A percentile compares a stretch with the other conserved stretches of the same genome.
phyloP scores from a whole-genome alignment of 2,113 vertebrate species.

The Pipra filicauda region DNA sequence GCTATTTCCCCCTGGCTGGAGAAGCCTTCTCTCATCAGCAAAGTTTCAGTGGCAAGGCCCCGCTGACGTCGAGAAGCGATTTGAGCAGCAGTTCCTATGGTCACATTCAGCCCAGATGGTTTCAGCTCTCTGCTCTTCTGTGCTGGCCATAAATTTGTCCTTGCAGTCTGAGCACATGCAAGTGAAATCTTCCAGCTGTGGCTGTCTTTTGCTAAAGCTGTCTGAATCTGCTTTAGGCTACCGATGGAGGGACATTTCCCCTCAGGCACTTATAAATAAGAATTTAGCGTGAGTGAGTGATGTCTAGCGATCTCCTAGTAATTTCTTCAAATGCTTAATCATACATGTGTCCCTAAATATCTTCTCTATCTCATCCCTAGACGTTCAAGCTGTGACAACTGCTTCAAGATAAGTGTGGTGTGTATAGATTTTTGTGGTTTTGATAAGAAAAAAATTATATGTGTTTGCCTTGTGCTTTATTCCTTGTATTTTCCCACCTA shows the following conservation, averaged over 20 bases:
- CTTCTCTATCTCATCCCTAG: neutral
- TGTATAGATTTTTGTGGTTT: neutral
- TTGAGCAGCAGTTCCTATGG: rapidly evolving
- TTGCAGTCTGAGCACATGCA: neutral
- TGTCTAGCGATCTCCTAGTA: neutral
- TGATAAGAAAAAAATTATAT: neutral
- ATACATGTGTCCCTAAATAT: neutral
- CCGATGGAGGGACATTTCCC: neutral
- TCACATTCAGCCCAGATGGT: neutral
- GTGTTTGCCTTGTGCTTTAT: neutral
- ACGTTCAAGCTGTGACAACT: neutral
- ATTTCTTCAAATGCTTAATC: neutral
- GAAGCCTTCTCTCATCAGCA: neutral
- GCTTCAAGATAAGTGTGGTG: neutral
- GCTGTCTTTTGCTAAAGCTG: rapidly evolving
- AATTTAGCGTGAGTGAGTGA: neutral
- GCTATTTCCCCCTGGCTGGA: rapidly evolving
- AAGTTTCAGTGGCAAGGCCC: neutral
- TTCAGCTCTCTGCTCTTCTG: neutral
- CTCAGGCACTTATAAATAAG: neutral
- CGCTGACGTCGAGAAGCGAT: rapidly evolving
- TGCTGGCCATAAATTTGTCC: neutral
- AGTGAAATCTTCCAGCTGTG: neutral
- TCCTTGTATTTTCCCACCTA: neutral
- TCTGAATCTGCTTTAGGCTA: neutral